Evolutionary conservation across 2,113 vertebrate genomes (phyloP).

Genomic region (Tenebrosternarchus preto): DNA sequence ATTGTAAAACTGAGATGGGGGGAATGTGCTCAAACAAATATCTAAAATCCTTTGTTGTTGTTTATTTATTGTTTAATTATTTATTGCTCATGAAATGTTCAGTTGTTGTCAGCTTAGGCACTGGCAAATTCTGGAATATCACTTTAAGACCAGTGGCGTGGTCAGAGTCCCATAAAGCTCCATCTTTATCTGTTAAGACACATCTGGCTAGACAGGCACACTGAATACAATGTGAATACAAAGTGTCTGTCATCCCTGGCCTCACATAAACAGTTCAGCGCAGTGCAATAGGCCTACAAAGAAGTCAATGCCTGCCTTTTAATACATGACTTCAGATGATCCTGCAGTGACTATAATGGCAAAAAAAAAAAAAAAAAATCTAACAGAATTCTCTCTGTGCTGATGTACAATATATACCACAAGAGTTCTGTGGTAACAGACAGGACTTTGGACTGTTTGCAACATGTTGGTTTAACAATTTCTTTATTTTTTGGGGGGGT

Average conservation of each 20-base stretch:
- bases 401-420: constrained; percentile 16
- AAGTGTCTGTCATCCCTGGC: constrained; percentile 36
- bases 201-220: constrained; percentile 28
- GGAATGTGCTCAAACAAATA: too few relatives aligned
- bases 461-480: background rate
- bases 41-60: background rate
- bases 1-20: too few relatives aligned
- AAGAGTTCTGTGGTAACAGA: constrained; percentile 27
- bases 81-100: background rate
- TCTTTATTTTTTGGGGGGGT: background rate
- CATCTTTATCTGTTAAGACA: constrained; percentile 4
- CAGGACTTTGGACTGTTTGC: constrained; percentile 1
- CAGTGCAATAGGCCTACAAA: constrained; percentile 33
- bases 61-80: too few relatives aligned
- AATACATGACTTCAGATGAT: constrained; percentile 44
- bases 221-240: constrained; percentile 31
- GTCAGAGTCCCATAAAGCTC: constrained; percentile 3
- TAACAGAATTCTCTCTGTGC: constrained; percentile 40
- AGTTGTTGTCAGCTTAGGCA: background rate
- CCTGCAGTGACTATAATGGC: constrained; percentile 24
- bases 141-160: background rate
- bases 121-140: background rate
- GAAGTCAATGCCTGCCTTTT: constrained; percentile 43
- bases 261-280: constrained; percentile 37
- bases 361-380: constrained; percentile 32